These are phyloP conservation scores for Eriocheir sinensis DNA, from an alignment of 1,140 invertebrate species.

Conservation along the genomic window DNA sequence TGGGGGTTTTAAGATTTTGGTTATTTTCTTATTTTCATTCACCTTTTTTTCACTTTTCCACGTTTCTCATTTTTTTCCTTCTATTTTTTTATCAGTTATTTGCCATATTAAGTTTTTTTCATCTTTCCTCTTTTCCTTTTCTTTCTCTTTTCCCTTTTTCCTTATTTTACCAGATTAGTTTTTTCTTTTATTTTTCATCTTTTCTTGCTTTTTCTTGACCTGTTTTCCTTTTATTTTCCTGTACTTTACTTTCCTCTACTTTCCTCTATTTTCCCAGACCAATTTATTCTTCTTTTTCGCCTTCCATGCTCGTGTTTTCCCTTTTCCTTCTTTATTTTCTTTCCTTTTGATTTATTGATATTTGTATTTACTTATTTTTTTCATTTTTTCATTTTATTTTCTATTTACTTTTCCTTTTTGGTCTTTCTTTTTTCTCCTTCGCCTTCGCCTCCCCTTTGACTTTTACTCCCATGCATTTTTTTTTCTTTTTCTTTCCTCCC, in stretches of 20 bases:
- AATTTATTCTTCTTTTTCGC: not conserved
- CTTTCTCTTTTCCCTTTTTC: not conserved
- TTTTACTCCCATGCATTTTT: no score
- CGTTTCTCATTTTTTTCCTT: not conserved
- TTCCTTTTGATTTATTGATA: no score
- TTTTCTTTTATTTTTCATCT: not conserved
- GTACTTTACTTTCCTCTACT: not conserved
- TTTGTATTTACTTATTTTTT: no score
- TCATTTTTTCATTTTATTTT: no score
- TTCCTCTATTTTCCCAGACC: not conserved
- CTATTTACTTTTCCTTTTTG: no score
- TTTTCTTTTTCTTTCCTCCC: no score
- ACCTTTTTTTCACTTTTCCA: not conserved
- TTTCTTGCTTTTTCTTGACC: not conserved
- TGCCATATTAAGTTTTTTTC: not conserved
- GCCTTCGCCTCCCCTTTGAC: no score
- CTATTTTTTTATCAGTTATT: not conserved
- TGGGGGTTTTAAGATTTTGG: no score
- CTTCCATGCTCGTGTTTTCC: no score
- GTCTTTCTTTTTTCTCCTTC: no score
- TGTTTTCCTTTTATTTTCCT: not conserved
- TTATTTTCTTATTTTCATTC: not conserved
- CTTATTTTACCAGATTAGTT: no score
- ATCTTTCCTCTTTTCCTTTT: not conserved
- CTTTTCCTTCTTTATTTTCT: no score